Conservation (phyloP, 1,140 invertebrate genomes). For the Drosophila kikkawai region DNA sequence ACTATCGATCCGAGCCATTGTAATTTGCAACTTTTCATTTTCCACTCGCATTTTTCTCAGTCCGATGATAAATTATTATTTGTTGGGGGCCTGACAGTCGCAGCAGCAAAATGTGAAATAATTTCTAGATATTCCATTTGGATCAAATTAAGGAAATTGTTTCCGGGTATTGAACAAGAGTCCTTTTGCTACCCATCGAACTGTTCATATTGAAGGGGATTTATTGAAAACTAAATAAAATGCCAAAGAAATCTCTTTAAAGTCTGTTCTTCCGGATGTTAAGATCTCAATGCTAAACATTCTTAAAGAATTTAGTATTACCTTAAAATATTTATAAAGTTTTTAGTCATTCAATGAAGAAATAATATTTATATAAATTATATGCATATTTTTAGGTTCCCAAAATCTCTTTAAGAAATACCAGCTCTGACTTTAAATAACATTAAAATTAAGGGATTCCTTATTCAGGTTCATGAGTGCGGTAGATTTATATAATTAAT, state of each 20-base stretch:
- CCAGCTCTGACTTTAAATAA: background rate
- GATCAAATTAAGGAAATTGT: slow-evolving; percentile 35
- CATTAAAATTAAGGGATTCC: background rate
- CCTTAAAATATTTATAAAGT: background rate
- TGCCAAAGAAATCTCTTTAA: background rate
- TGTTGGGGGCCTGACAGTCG: slow-evolving; percentile 34
- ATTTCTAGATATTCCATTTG: slow-evolving; percentile 29
- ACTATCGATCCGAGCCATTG: slow-evolving; percentile 67
- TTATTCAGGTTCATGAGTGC: too few relatives aligned
- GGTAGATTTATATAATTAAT: background rate
- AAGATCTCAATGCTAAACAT: too few relatives aligned
- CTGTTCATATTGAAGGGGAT: slow-evolving; percentile 54
- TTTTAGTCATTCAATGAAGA: too few relatives aligned
- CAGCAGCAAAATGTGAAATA: slow-evolving; percentile 32
- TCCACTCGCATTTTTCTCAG: slow-evolving; percentile 46
- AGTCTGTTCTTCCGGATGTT: background rate
- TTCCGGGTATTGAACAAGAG: slow-evolving; percentile 12
- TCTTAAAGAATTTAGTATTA: background rate
- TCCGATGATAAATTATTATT: slow-evolving; percentile 39
- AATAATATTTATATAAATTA: background rate
- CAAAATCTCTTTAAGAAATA: background rate
- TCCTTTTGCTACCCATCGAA: slow-evolving; percentile 36
- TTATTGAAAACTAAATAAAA: slow-evolving; percentile 34
- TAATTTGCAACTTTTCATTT: slow-evolving; percentile 69
- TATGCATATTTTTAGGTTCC: background rate